These are phyloP conservation scores for Euschistus heros DNA, from an alignment of 1,140 invertebrate genomes.

Conservation along the genomic window DNA sequence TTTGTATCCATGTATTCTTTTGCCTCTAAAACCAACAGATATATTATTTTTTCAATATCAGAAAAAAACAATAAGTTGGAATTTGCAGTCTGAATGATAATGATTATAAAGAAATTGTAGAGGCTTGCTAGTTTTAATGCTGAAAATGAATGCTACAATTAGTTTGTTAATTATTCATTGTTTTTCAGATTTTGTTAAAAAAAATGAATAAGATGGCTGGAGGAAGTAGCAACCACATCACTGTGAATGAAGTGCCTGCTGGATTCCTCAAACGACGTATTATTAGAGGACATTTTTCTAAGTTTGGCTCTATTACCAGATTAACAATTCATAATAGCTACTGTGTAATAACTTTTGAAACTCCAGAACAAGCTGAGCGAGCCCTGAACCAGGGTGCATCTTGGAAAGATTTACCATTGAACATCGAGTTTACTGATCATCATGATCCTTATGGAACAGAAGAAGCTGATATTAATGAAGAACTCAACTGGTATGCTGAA, in stretches of 20 bases:
- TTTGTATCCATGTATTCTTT: too few relatives aligned
- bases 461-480: conserved; percentile 13
- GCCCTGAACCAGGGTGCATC: not conserved
- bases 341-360: conserved; percentile 4
- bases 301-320: not conserved
- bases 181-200: not conserved
- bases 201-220: not conserved
- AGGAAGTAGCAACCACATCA: not conserved
- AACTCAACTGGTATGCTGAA: conserved; percentile 23
- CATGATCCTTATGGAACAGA: conserved; percentile 8
- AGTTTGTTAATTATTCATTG: too few relatives aligned
- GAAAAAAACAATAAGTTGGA: too few relatives aligned
- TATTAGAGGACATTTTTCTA: not conserved
- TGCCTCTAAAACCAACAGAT: too few relatives aligned
- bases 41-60: too few relatives aligned
- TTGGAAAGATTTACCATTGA: conserved; percentile 2
- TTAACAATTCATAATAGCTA: not conserved
- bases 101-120: too few relatives aligned
- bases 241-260: not conserved
- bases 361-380: not conserved
- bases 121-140: too few relatives aligned
- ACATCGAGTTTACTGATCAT: not conserved
- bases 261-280: not conserved
- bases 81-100: too few relatives aligned
- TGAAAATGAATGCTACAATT: too few relatives aligned